Evolutionary conservation across 1,140 invertebrate species (phyloP).

Genomic region (Hydropsyche tenuis): DNA sequence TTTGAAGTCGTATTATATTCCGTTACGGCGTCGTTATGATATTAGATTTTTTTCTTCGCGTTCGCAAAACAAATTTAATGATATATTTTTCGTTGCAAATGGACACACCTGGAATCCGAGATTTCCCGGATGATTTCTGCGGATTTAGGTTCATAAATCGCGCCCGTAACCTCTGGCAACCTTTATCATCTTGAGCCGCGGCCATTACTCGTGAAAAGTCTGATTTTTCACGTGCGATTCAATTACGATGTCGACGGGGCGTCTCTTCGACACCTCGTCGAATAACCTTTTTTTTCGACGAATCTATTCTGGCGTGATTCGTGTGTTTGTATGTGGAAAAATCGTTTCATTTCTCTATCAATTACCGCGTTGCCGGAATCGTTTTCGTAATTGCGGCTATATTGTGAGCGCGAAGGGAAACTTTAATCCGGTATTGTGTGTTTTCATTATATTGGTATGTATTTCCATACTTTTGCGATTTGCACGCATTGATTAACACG

Average conservation of each 20-base stretch:
- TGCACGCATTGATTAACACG: constrained; percentile 31
- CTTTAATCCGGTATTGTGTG: not conserved
- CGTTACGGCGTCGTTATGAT: not conserved
- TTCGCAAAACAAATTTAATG: no score
- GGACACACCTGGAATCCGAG: constrained; percentile 21
- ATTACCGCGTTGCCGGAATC: not conserved
- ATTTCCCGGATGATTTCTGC: constrained; percentile 29
- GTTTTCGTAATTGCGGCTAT: not conserved
- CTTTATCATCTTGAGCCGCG: constrained; percentile 27
- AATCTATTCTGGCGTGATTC: not conserved
- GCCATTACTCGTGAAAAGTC: constrained; percentile 1
- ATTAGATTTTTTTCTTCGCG: no score
- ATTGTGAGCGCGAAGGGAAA: constrained; percentile 3
- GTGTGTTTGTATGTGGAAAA: not conserved
- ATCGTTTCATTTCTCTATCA: not conserved
- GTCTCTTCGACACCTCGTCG: not conserved
- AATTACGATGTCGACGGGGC: constrained; percentile 9
- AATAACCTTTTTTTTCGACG: no score
- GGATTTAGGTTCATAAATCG: constrained; percentile 39
- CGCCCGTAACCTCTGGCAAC: constrained; percentile 31
- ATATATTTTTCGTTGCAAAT: no score
- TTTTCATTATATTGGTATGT: not conserved
- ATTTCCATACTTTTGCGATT: constrained; percentile 9
- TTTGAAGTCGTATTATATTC: constrained; percentile 22
- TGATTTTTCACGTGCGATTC: constrained; percentile 31